Evolutionary conservation across 1,140 invertebrate genomes (phyloP).

Genomic region (Bombus impatiens): DNA sequence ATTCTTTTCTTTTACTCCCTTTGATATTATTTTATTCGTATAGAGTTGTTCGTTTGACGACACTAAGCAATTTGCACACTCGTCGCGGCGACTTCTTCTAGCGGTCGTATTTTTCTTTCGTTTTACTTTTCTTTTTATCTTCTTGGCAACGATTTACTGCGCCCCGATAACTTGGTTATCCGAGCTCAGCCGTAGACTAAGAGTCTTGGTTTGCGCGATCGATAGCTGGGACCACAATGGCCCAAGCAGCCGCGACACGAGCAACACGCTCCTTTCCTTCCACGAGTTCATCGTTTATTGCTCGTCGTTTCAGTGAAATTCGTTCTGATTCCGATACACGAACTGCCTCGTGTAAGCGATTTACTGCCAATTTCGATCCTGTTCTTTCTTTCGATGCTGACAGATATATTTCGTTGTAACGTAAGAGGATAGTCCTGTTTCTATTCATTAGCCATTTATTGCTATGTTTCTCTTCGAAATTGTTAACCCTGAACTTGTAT

Average conservation of each 20-base stretch:
- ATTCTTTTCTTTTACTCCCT: neutral
- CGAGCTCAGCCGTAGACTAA: neutral
- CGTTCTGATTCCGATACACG: neutral
- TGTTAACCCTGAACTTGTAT: no score
- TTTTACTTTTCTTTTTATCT: neutral
- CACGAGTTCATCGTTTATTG: neutral
- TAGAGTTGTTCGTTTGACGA: no score
- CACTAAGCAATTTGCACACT: conserved; percentile 28
- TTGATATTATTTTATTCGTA: neutral
- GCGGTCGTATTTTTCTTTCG: neutral
- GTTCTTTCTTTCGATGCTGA: neutral
- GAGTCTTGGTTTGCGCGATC: conserved; percentile 8
- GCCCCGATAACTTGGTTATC: conserved; percentile 17
- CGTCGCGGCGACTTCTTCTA: conserved; percentile 7
- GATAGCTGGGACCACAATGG: neutral
- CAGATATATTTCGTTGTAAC: neutral
- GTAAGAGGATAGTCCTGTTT: neutral
- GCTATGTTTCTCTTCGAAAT: no score
- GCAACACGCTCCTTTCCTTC: neutral
- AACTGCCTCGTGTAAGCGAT: neutral
- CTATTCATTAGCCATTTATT: neutral
- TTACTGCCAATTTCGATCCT: neutral
- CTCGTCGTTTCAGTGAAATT: neutral
- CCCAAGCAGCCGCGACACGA: neutral
- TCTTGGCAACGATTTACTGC: conserved; percentile 7